Evolutionary conservation across 1,140 invertebrate genomes (phyloP), one percentile per base, ranked within the genome.

Genomic region (Bombus haemorrhoidalis): DNA sequence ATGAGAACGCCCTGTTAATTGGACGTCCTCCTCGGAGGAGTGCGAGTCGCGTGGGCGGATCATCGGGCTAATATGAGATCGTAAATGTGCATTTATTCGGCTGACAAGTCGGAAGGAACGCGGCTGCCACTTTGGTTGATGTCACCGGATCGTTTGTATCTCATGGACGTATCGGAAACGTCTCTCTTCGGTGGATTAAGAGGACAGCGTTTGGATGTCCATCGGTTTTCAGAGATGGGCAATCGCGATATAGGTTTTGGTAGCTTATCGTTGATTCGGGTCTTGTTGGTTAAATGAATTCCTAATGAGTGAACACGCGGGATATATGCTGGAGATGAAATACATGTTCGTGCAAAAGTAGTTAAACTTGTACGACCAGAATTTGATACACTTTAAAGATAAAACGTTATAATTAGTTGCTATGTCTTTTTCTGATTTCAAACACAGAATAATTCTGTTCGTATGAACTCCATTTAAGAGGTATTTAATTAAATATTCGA

Each of bases 1-100:
- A 79, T 80, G 32, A 62, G 39, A 47, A n/a, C 47, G 28, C 53
- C 57, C 78, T 85, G 89, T 90, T 90, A 90, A 90, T 90, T 90
- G 88, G 88, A 25, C 64, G 34, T n/a, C 69, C 59, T 39, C 41
- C 37, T 37, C 32, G 25, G 28, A 37, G 13, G n/a, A 9, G 8
- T 18, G 75, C 25, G 74, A 43, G 72, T 18, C 62, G 62, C 62
- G 79, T 86, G 75, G 79, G 85, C 80, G 85, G 64, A 83, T 74
- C 78, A 53, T 22, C 37, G 18, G 64, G 62, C 83, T 81, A 81
- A 83, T 89, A 89, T 78, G 83, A 77, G 86, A 86, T 81, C 86
- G 88, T 80, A 76, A 66, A 34, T 15, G 64, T 66, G 15, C 32
- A 34, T 66, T 66, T 66, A 34, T 75, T 25, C 37, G 53, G 87